Evolutionary conservation across 2,797 vertebrate genomes (phyloP).

Genomic region (Varecia variegata): DNA sequence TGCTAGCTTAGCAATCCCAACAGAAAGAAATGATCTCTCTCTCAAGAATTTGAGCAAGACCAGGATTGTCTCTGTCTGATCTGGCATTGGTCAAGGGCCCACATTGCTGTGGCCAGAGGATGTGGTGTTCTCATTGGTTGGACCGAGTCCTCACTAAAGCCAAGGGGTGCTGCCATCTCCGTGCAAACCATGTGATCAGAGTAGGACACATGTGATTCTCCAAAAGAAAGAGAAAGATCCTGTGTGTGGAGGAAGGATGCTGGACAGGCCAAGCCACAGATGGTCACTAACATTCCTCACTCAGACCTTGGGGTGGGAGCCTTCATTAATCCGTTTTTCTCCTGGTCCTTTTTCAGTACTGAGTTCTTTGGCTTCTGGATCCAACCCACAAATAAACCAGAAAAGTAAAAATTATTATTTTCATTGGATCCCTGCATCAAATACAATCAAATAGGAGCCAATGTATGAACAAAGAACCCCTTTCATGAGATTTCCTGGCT

Average conservation of each 20-base stretch:
- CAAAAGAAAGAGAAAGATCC: neutral
- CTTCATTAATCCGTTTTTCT: conserved; percentile 29
- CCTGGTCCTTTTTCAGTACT: conserved; percentile 6
- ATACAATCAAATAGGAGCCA: conserved; percentile 57
- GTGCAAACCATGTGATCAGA: neutral
- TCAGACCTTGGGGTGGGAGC: neutral
- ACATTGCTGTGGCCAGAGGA: neutral
- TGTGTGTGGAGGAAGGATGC: neutral
- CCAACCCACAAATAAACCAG: conserved; percentile 48
- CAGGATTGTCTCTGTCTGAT: neutral
- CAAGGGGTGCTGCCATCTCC: neutral
- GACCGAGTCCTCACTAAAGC: neutral
- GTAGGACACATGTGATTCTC: neutral
- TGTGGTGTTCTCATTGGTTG: neutral
- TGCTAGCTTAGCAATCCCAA: neutral
- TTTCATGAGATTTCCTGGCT: conserved; percentile 48
- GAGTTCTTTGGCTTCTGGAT: conserved; percentile 36
- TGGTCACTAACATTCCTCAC: neutral
- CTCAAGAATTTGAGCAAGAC: neutral
- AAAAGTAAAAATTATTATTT: conserved; percentile 73
- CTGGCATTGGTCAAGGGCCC: neutral
- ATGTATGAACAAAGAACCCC: conserved; percentile 36
- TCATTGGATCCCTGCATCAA: conserved; percentile 56
- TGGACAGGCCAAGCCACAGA: neutral
- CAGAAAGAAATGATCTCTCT: neutral